phyloP scores from a whole-genome alignment of 2,113 vertebrate genomes.

The Syrmaticus mikado region DNA sequence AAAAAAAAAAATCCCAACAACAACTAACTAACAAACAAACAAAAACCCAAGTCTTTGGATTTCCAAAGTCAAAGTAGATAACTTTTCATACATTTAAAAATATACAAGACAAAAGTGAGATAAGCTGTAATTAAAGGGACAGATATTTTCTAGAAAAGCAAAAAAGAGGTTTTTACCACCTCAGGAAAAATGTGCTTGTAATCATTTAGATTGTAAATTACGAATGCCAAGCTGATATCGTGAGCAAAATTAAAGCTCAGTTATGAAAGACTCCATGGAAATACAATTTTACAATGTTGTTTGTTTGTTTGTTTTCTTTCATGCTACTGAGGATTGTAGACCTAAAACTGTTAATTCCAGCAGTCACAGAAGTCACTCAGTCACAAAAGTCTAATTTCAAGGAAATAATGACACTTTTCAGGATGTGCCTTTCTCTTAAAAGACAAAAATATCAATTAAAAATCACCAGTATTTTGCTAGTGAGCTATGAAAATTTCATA shows the following conservation, averaged over 20 bases:
- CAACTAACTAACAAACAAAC: too few species aligned
- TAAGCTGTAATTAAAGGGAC: not conserved
- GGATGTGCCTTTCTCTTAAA: not conserved
- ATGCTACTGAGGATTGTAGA: not conserved
- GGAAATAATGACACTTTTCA: not conserved
- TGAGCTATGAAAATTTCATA: not conserved
- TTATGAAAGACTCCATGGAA: not conserved
- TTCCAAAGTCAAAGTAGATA: not conserved
- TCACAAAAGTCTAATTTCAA: not conserved
- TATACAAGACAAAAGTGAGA: not conserved
- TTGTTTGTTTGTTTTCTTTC: not conserved
- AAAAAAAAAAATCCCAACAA: rapidly evolving
- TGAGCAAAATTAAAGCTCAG: not conserved
- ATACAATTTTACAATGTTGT: not conserved
- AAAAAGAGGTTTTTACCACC: not conserved
- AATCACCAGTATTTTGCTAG: not conserved
- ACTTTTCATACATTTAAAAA: not conserved
- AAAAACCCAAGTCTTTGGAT: not conserved
- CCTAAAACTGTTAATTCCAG: not conserved
- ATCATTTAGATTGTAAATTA: not conserved
- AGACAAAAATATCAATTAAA: not conserved
- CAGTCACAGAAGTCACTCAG: not conserved
- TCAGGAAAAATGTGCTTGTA: not conserved
- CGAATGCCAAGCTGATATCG: not conserved
- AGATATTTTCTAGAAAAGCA: not conserved